Percentiles rank a stretch among this genome's conserved stretches.
Conservation (phyloP, 2,797 vertebrate genomes). For the Micromesistius poutassou region DNA sequence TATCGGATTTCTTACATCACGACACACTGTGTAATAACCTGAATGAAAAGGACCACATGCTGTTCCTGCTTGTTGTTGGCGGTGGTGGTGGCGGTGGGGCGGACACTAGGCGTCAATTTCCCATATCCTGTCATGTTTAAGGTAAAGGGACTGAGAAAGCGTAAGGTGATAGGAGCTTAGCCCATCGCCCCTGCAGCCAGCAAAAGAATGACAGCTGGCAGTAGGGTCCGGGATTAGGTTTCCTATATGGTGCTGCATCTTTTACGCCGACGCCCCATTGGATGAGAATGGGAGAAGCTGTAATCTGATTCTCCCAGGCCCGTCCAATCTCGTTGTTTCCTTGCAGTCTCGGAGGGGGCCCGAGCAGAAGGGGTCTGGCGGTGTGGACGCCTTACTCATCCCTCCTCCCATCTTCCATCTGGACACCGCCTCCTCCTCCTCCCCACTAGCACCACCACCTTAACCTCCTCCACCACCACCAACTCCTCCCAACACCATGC, state of each 20-base stretch:
- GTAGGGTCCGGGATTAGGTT: slow-evolving; percentile 71
- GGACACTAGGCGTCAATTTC: slow-evolving; percentile 31
- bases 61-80: not conserved
- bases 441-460: not conserved
- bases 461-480: not conserved
- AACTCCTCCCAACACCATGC: slow-evolving; percentile 9
- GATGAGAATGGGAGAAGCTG: slow-evolving; percentile 64
- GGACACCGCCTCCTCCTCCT: slow-evolving; percentile 42
- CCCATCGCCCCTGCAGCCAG: slow-evolving; percentile 64
- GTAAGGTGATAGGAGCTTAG: slow-evolving; percentile 68
- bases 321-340: slow-evolving; percentile 66
- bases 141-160: slow-evolving; percentile 56
- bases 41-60: not conserved
- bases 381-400: slow-evolving; percentile 64
- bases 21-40: not conserved
- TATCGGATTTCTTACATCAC: not conserved
- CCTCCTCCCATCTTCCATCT: slow-evolving; percentile 72
- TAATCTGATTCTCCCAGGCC: slow-evolving; percentile 68
- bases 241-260: slow-evolving; percentile 69
- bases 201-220: slow-evolving; percentile 73
- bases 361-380: slow-evolving; percentile 67
- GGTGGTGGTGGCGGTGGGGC: not conserved
- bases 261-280: slow-evolving; percentile 64
- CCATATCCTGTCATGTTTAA: slow-evolving; percentile 53
- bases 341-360: slow-evolving; percentile 58